Base-by-base conservation (phyloP, 2,888 invertebrate species). In the Calephelis perditalis region DNA sequence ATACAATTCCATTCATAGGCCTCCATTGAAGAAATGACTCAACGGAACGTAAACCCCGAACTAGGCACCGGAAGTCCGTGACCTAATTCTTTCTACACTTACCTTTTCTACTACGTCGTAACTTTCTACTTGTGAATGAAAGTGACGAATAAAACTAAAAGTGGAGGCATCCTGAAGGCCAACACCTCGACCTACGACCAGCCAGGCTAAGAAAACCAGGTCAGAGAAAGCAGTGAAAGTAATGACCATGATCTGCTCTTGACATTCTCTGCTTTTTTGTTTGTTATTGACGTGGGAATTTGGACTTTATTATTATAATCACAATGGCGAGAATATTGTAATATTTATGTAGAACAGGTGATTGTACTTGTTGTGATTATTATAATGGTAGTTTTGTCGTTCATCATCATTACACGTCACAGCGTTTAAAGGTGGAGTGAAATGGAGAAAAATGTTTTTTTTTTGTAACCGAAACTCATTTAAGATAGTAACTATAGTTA, bases 181-280 rank as follows among this genome's bases (percentile, higher is more conserved):
- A 68, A 59, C 75, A 63, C 69, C 74, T 74, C 76, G 81, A 84
- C 87, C 86, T 86, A 80, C 82, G 76, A 79, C 83, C 83, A 80
- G 72, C 66, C 65, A 66, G 66, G 67, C 62, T 73, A 71, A 66
- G 63, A 62, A 62, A 71, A 71, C 81, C 82, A 78, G 84, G 87
- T 78, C 84, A 65, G 81, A 78, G 88, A 88, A 88, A 89, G 81
- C 74, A 80, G 86, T 78, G 87, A 88, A 87, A 88, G 87, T 82
- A 67, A 40, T 74, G 83, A 77, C 83, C 84, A 75, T 82, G 83
- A 86, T 82, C 81, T 83, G 83, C 81, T 83, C 81, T 77, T 72
- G 66, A 73, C 78, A 79, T 82, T 84, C 81, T 81, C 82, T 77
- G 77, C 62, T 60, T 65, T 67, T 70, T 68, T 67, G 52, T 11